Conservation (phyloP, 2,888 invertebrate genomes). For the Eudasyphora cyanicolor region DNA sequence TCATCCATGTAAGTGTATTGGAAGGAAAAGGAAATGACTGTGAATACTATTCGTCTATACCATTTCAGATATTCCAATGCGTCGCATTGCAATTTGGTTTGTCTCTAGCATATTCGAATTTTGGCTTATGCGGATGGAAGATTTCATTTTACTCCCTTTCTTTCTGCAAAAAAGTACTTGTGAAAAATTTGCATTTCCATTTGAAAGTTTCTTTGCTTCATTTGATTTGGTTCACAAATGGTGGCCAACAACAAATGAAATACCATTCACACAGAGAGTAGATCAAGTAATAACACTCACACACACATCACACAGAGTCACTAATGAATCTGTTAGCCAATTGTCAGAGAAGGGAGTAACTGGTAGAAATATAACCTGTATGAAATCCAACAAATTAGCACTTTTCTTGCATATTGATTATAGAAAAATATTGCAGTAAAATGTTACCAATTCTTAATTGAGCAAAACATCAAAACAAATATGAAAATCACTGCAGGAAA, state of each 20-base stretch:
- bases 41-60: background rate
- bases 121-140: background rate
- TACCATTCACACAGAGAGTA: background rate
- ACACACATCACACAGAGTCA: background rate
- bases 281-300: background rate
- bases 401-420: background rate
- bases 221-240: background rate
- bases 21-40: background rate
- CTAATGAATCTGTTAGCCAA: background rate
- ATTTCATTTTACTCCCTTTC: background rate
- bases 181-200: slow-evolving; percentile 16
- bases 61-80: background rate
- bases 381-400: background rate
- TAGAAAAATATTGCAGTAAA: background rate
- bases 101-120: slow-evolving; percentile 4
- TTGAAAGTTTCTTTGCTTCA: background rate
- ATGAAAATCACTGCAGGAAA: slow-evolving; percentile 13
- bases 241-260: background rate
- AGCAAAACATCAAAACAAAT: background rate
- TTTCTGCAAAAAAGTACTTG: background rate
- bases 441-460: background rate
- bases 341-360: too few species aligned
- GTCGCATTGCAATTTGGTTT: background rate
- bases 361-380: too few species aligned
- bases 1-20: background rate